These are phyloP conservation scores for Hirtodrosophila alboralis DNA, from an alignment of 2,888 invertebrate genomes.

Conservation along the genomic window DNA sequence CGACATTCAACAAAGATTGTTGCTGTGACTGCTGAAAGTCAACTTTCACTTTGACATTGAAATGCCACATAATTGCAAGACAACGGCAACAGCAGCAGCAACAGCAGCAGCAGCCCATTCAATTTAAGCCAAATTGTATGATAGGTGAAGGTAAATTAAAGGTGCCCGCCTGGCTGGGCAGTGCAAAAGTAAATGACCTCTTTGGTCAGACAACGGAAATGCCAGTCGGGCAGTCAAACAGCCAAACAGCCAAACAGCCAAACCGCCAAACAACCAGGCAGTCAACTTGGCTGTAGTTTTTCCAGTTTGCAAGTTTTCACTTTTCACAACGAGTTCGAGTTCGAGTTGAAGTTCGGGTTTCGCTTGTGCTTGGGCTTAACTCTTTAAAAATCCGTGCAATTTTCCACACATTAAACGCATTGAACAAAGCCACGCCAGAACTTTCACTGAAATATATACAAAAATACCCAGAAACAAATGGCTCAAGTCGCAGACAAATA, in stretches of 20 bases:
- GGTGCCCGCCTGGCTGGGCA: constrained; percentile 29
- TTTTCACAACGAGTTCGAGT: constrained; percentile 68
- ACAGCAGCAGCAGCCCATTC: constrained; percentile 24
- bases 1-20: constrained; percentile 33
- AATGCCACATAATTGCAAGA: constrained; percentile 71
- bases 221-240: constrained; percentile 27
- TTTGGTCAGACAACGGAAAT: constrained; percentile 59
- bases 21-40: constrained; percentile 57
- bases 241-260: constrained; percentile 44
- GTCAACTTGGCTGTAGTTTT: constrained; percentile 51
- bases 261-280: too few relatives aligned
- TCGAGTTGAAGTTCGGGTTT: constrained; percentile 12
- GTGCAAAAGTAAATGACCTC: constrained; percentile 70
- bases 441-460: constrained; percentile 56
- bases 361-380: constrained; percentile 1
- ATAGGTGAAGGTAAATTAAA: constrained; percentile 59
- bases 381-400: constrained; percentile 49
- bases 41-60: constrained; percentile 84
- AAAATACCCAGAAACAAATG: constrained; percentile 10
- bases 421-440: constrained; percentile 42
- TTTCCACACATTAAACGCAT: constrained; percentile 45
- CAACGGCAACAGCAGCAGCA: constrained; percentile 23
- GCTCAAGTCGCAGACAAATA: too few relatives aligned
- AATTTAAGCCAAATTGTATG: constrained; percentile 42
- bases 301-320: constrained; percentile 75